These are phyloP conservation scores for Drosophila leonis DNA, from an alignment of 2,888 invertebrate species.

Conservation along the genomic window DNA sequence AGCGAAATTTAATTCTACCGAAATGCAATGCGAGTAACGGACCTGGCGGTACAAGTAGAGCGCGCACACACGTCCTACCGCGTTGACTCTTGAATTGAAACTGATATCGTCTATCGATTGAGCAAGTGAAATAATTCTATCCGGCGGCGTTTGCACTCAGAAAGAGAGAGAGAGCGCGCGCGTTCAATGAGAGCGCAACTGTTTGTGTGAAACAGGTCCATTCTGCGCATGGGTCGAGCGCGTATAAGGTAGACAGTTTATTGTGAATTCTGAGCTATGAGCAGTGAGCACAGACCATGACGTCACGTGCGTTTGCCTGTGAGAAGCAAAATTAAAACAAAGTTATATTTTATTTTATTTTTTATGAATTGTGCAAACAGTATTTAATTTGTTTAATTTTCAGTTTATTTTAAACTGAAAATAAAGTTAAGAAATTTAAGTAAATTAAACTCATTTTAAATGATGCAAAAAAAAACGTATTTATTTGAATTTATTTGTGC, in stretches of 20 bases:
- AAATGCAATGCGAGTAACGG: slow-evolving; percentile 59
- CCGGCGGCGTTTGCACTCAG: slow-evolving; percentile 44
- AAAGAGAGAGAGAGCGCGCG: slow-evolving; percentile 6
- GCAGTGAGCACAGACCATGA: slow-evolving; percentile 2
- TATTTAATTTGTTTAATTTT: not conserved
- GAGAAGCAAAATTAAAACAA: too few species aligned
- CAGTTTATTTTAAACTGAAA: not conserved
- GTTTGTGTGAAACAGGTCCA: slow-evolving; percentile 52
- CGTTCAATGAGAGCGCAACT: slow-evolving; percentile 6
- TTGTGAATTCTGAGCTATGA: not conserved
- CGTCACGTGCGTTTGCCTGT: slow-evolving; percentile 1
- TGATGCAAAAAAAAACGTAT: not conserved
- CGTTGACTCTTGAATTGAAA: slow-evolving; percentile 53
- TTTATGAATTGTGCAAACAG: too few species aligned
- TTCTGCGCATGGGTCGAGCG: slow-evolving; percentile 18
- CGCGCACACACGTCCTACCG: slow-evolving; percentile 48
- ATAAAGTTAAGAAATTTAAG: not conserved
- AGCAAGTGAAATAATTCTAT: slow-evolving; percentile 61
- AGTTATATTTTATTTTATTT: too few species aligned
- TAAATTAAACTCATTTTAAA: too few species aligned
- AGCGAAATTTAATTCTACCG: slow-evolving; percentile 67
- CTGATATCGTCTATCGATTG: slow-evolving; percentile 58
- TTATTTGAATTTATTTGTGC: not conserved
- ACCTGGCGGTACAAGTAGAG: slow-evolving; percentile 6
- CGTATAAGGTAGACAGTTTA: slow-evolving; percentile 9